Conservation (phyloP, 2,888 invertebrate species). For the Brenthis daphne region DNA sequence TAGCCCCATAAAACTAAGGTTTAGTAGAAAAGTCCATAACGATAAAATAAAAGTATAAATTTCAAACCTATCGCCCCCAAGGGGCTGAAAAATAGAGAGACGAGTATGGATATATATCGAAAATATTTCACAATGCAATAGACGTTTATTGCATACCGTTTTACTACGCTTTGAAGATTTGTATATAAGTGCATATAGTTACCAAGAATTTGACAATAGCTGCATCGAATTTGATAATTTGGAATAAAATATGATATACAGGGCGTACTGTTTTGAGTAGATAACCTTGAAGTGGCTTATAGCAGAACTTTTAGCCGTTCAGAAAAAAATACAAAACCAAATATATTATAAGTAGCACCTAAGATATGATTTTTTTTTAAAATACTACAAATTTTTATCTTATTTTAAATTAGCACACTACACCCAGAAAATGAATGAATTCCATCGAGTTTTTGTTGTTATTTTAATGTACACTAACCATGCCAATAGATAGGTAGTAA, state of each 20-base stretch:
- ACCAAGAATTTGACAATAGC: not conserved
- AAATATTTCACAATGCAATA: constrained; percentile 21
- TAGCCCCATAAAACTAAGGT: not conserved
- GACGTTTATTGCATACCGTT: constrained; percentile 17
- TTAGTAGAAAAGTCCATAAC: not conserved
- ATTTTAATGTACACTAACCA: too few relatives aligned
- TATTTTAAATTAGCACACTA: too few relatives aligned
- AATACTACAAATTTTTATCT: too few relatives aligned
- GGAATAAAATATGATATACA: not conserved
- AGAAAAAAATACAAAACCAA: too few relatives aligned
- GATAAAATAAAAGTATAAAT: not conserved
- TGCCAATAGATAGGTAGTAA: too few relatives aligned
- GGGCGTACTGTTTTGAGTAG: too few relatives aligned
- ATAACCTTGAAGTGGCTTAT: too few relatives aligned
- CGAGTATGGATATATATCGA: constrained; percentile 5
- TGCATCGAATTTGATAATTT: not conserved
- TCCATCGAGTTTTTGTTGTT: too few relatives aligned
- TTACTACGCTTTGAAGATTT: constrained; percentile 3
- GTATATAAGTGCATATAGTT: not conserved
- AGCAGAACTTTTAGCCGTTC: too few relatives aligned
- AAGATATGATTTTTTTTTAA: too few relatives aligned
- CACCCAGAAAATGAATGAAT: too few relatives aligned
- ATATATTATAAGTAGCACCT: too few relatives aligned
- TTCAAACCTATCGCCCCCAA: not conserved
- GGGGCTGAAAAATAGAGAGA: not conserved